Base-by-base conservation (phyloP, 2,888 invertebrate species). In the Dynastes maya region DNA sequence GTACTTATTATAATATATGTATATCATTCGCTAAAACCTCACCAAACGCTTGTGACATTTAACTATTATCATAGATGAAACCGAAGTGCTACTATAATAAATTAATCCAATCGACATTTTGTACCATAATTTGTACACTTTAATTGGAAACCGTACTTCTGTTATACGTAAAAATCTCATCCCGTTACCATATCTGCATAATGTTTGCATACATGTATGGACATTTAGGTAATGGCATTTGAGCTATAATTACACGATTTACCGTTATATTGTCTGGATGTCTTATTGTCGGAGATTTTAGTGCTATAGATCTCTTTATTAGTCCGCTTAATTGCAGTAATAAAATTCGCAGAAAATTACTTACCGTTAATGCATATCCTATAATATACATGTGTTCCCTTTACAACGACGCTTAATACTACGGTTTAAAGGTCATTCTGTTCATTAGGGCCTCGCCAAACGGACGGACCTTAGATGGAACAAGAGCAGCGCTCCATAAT, bases 341-440 rank as follows among this genome's bases (percentile, higher is more conserved):
- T 68, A 51, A 51, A 68, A 68, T 68, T 68, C 68, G 13, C 29
- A 51, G 68, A 68, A 68, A 68, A 68, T 68, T 68, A 68, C 51
- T 51, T 51, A 68, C 68, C 68, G 68, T 68, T 68, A 68, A 68
- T 68, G 51, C 51, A 68, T 27, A 68, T 68, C 27, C 68, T 51
- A 51, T 68, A 68, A 51, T 51, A 68, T 51, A 68, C n/a, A 68
- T 13, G 51, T 22, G 68, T 51, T 68, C 27, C 68, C 68, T 68
- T 68, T 68, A 68, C 29, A 27, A 68, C 68, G 27, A 68, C 51
- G 16, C 16, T 65, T 29, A 29, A 49, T 51, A 51, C 27, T 68
- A 68, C 29, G 51, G 51, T 51, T 27, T 49, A 68, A 68, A 68
- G 68, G 68, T 68, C 68, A 68, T 51, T 68, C 40, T 51, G 27